These are phyloP conservation scores for Crax fasciolata DNA, from an alignment of 2,797 vertebrate genomes.

Conservation along the genomic window DNA sequence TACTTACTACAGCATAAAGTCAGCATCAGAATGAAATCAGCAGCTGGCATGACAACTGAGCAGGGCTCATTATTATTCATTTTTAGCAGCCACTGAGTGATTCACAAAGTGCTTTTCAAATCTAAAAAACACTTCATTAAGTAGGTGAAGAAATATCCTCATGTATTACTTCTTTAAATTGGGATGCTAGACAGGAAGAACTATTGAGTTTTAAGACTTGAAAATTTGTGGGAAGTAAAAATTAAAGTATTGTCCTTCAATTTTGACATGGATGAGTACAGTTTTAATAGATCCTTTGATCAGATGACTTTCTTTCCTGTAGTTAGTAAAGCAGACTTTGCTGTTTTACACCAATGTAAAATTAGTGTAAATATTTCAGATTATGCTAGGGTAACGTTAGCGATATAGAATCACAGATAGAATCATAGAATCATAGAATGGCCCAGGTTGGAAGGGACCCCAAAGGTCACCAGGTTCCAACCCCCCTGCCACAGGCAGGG, in stretches of 20 bases:
- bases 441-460: too few species aligned
- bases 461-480: too few species aligned
- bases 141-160: slow-evolving; percentile 17
- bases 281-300: not conserved
- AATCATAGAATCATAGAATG: too few species aligned
- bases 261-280: not conserved
- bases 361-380: not conserved
- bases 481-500: too few species aligned
- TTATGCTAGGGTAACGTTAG: not conserved
- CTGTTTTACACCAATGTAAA: not conserved
- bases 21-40: slow-evolving; percentile 49
- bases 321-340: not conserved
- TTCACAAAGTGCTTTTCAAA: slow-evolving; percentile 42
- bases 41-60: slow-evolving; percentile 52
- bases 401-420: too few species aligned
- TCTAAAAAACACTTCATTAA: not conserved
- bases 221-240: not conserved
- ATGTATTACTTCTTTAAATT: not conserved
- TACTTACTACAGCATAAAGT: not conserved
- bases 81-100: slow-evolving; percentile 51
- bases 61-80: slow-evolving; percentile 26
- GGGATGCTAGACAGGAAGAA: not conserved
- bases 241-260: not conserved
- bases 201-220: not conserved
- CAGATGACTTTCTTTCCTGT: not conserved